A percentile compares a stretch with the other conserved stretches of the same genome.
These are phyloP conservation scores for Chlamydotis undulata DNA, from an alignment of 2,113 vertebrate species.

Conservation along the genomic window DNA sequence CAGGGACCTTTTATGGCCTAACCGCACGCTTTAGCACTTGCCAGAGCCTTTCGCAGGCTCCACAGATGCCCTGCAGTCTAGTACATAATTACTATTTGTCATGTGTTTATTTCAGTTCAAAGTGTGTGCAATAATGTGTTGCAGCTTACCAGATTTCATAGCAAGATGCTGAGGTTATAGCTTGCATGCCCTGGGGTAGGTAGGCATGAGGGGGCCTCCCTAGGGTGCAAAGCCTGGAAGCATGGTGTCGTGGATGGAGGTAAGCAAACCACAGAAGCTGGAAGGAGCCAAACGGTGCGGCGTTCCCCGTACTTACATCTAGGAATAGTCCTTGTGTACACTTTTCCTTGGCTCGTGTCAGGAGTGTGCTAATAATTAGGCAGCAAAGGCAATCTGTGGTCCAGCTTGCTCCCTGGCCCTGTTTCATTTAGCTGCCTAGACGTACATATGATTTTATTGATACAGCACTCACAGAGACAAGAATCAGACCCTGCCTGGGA, in stretches of 20 bases:
- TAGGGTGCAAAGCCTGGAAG: not conserved
- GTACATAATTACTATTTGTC: conserved; percentile 4
- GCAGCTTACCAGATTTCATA: not conserved
- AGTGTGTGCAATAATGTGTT: not conserved
- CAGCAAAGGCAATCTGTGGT: conserved; percentile 39
- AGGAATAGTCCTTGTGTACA: not conserved
- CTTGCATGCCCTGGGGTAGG: not conserved
- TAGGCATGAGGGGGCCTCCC: not conserved
- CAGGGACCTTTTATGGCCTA: not conserved
- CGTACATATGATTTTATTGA: conserved; percentile 16
- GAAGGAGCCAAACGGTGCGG: not conserved
- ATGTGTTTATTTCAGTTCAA: conserved; percentile 30
- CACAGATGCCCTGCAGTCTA: not conserved
- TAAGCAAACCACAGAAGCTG: not conserved
- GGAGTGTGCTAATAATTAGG: conserved; percentile 36
- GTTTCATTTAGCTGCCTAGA: conserved; percentile 6
- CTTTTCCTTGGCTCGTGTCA: not conserved
- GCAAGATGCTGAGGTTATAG: not conserved
- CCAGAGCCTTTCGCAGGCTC: not conserved
- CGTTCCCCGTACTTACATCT: not conserved
- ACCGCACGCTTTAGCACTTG: not conserved
- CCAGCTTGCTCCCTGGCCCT: conserved; percentile 44
- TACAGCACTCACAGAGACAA: conserved; percentile 16
- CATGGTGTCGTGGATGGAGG: not conserved
- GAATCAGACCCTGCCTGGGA: conserved; percentile 37